Conservation (phyloP, 1,140 invertebrate genomes). For the Zaprionus ghesquierei region DNA sequence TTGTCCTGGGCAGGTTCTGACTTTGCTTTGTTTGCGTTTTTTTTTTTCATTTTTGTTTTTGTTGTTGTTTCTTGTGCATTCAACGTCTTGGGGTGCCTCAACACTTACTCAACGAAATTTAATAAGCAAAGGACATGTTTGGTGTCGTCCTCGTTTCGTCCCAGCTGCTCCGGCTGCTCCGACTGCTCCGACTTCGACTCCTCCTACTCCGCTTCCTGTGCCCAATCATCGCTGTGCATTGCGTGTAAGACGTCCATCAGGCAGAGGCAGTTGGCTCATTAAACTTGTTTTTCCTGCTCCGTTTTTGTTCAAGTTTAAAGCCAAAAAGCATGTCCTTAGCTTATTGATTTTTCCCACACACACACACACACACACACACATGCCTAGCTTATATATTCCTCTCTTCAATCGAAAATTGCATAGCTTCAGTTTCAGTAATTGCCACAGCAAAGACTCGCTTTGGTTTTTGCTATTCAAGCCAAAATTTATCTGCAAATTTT, state of each 20-base stretch:
- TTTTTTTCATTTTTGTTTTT: neutral
- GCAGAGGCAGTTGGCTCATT: conserved; percentile 70
- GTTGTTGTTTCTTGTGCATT: conserved; percentile 4
- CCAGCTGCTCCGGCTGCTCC: neutral
- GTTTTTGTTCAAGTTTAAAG: conserved; percentile 52
- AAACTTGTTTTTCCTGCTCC: conserved; percentile 52
- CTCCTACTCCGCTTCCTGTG: neutral
- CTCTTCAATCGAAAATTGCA: conserved; percentile 3
- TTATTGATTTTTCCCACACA: conserved; percentile 37
- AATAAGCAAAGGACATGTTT: conserved; percentile 77
- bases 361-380: neutral
- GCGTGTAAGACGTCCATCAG: conserved; percentile 76
- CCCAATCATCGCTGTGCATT: conserved; percentile 40
- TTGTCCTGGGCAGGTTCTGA: conserved; percentile 38
- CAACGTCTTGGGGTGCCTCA: conserved; percentile 43
- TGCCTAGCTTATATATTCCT: neutral
- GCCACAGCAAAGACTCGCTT: neutral
- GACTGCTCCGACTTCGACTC: neutral
- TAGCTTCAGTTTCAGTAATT: conserved; percentile 1
- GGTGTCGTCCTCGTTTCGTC: conserved; percentile 47
- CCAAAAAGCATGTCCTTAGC: conserved; percentile 17
- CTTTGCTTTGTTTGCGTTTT: conserved; percentile 74
- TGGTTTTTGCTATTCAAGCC: neutral
- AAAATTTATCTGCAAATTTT: conserved; percentile 28
- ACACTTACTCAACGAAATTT: conserved; percentile 77